These are phyloP conservation scores for Acipenser ruthenus DNA, from an alignment of 2,797 vertebrate species.

Conservation along the genomic window DNA sequence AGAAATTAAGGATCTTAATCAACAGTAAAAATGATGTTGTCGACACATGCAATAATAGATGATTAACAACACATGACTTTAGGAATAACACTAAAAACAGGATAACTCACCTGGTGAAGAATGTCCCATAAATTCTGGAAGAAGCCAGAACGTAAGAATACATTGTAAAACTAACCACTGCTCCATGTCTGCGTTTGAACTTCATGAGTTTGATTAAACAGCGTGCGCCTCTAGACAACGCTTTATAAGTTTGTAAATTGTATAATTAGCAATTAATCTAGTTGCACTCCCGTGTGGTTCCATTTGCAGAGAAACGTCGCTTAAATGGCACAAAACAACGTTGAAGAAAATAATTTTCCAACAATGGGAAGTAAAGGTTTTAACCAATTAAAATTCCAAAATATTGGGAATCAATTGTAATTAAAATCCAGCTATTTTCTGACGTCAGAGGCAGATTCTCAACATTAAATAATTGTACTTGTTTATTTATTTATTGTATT, in stretches of 20 bases:
- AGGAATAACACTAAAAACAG: not conserved
- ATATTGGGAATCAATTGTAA: too few species aligned
- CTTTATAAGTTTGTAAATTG: conserved; percentile 10
- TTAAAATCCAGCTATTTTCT: too few species aligned
- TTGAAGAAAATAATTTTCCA: not conserved
- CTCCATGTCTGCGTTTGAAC: conserved; percentile 17
- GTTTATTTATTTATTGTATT: too few species aligned
- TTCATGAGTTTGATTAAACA: conserved; percentile 9
- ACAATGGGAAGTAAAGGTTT: too few species aligned
- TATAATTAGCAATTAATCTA: not conserved
- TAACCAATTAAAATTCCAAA: too few species aligned
- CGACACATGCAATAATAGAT: not conserved
- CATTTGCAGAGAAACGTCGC: too few species aligned
- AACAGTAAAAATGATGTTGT: conserved; percentile 24
- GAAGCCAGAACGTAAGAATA: conserved; percentile 5
- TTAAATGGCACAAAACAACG: not conserved
- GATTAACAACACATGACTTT: not conserved
- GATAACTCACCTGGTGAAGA: not conserved
- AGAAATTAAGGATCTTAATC: not conserved
- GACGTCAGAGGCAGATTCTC: too few species aligned
- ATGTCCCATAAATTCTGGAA: conserved; percentile 10
- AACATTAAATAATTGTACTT: too few species aligned
- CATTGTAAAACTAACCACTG: not conserved
- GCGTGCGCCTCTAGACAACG: not conserved
- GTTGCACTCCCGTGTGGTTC: not conserved